Evolutionary conservation across 92 coral and sea anemone species (phyloP), one percentile per base, ranked within the genome.

Genomic region (Phenganax subtilis): DNA sequence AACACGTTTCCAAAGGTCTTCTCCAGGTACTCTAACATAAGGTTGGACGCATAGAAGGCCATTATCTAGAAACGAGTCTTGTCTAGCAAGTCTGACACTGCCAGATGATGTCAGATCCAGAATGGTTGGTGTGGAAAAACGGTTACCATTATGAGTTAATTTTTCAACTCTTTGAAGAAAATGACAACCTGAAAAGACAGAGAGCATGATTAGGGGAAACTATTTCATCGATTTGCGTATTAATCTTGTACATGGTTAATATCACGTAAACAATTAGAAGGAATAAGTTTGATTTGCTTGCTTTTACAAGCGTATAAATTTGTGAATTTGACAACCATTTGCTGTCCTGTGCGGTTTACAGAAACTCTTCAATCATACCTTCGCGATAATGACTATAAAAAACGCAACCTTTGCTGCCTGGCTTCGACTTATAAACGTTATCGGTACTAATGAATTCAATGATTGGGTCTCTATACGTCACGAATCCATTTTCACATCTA

Each of bases 11-110:
- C 72, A 66, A 3, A 11, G 47, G 9, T 66, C 31, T 66, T 66
- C 10, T 8, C 61, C 79, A 28, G 79, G 79, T 75, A 75, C n/a
- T 75, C 62, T 60, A 2, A 75, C 79, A 28, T 52, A 54, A 75
- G 79, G 79, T 1, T 54, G 62, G 28, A 54, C 31, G 25, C 51
- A 54, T 3, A n/a, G 16, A 12, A 6, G 9, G 4, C 62, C 62
- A 3, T 7, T 4, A 15, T 75, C 61, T 14, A 1, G 10, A 12
- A 75, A 75, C 1, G 3, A 0, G 37, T 25, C 62, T 54, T 75
- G 64, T 20, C 14, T 28, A 8, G 28, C n/a, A 9, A 75, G 29
- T 0, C 17, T 75, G 8, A 75, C 28, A 12, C 61, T 52, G 12
- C 79, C 79, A 54, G 61, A 12, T 16, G 11, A 6, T 15, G 79